Evolutionary conservation across 1,140 invertebrate species (phyloP), one percentile per base, ranked within the genome.

Genomic region (Thaumatotibia leucotreta): DNA sequence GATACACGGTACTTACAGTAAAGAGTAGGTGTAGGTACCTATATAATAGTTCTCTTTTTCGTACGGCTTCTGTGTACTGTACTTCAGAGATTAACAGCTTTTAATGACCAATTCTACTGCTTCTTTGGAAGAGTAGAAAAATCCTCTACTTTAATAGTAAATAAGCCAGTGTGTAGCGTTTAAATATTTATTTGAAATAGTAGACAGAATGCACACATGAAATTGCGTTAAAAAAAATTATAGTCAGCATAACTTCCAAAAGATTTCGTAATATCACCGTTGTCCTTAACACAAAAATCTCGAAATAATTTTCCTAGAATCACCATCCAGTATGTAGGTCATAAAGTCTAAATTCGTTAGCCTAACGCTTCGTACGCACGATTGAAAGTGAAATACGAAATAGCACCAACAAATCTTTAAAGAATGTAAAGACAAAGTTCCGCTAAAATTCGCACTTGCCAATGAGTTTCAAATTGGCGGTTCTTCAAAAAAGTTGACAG

Each of bases 271-370:
- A 45, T 45, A 20, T 45, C 39, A 39, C 4, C 9, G 39, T 20
- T n/a, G 39, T 45, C 39, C 39, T 45, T 45, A 45, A 17, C 39
- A 45, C 39, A 45, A 45, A 45, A 45, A 20, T n/a, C 39, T 45
- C 39, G n/a, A 58, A 58, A 58, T 31, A 58, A 31, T 29, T 58
- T 58, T 58, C 52, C 52, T 58, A 58, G 52, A 58, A 58, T 58
- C 52, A 27, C 27, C 8, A 27, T 31, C 29, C 27, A 27, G 27
- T 58, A 58, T 31, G 27, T 58, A 58, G 27, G 52, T 58, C 52
- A 58, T 58, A 58, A 58, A 58, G 52, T 31, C 52, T 58, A 58
- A 58, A 58, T 58, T 24, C 11, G 24, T 58, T n/a, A n/a, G n/a
- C 20, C 9, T n/a, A 35, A 27, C 22, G 50, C 23, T 27, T 14